Conservation (phyloP, 2,113 vertebrate species). For the Pollachius pollachius region DNA sequence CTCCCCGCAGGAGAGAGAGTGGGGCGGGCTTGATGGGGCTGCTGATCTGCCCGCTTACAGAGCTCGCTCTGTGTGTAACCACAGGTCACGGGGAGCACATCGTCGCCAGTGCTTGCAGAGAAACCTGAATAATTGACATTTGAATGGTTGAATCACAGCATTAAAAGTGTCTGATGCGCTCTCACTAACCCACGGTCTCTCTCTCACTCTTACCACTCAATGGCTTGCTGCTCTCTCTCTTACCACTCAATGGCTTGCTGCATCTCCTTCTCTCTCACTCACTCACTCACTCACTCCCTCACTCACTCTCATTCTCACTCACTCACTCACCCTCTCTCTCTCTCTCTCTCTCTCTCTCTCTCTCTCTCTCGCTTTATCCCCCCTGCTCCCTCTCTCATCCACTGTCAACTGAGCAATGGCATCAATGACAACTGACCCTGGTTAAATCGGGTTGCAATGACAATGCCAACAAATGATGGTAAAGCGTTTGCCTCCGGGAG, state of each 20-base stretch:
- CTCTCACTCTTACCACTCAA: background rate
- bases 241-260: background rate
- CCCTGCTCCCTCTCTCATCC: conserved; percentile 8
- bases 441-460: conserved; percentile 50
- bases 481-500: conserved; percentile 39
- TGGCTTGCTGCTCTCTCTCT: background rate
- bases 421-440: conserved; percentile 44
- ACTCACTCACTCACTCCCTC: background rate
- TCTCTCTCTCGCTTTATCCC: conserved; percentile 6
- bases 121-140: conserved; percentile 32
- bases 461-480: conserved; percentile 56
- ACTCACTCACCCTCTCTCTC: too few relatives aligned
- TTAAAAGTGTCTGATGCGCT: conserved; percentile 25
- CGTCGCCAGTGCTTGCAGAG: conserved; percentile 16
- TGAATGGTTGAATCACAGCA: conserved; percentile 33
- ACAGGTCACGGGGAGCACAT: conserved; percentile 18
- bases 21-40: conserved; percentile 13
- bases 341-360: background rate
- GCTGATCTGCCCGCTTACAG: conserved; percentile 19
- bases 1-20: conserved; percentile 33
- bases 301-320: background rate
- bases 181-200: background rate
- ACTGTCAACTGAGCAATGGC: conserved; percentile 45
- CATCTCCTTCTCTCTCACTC: background rate
- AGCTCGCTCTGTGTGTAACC: conserved; percentile 28